Conservation (phyloP, 2,113 vertebrate genomes). For the Mungos mungo region DNA sequence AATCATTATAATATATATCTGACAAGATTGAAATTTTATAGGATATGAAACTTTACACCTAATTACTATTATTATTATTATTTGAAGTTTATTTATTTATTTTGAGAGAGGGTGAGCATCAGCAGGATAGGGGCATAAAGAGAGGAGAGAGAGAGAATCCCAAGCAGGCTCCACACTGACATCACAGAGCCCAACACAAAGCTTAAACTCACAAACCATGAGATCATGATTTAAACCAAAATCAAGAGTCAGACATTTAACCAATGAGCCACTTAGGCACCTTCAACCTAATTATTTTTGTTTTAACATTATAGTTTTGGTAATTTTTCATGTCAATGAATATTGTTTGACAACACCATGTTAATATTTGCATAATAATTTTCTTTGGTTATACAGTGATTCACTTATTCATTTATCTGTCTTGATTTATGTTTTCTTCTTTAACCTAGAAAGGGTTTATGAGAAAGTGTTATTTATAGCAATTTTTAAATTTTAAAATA, state of each 20-base stretch:
- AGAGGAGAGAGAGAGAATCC: too few relatives aligned
- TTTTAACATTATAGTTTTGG: neutral
- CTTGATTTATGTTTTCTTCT: neutral
- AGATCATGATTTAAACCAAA: too few relatives aligned
- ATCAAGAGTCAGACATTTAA: too few relatives aligned
- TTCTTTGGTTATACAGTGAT: neutral
- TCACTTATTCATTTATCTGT: neutral
- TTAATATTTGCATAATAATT: constrained; percentile 3
- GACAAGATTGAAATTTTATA: neutral
- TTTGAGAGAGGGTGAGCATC: too few relatives aligned
- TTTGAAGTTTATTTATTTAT: neutral
- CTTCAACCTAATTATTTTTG: neutral
- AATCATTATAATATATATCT: neutral
- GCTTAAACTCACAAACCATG: too few relatives aligned
- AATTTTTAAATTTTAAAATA: neutral
- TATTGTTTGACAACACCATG: neutral
- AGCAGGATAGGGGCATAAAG: too few relatives aligned
- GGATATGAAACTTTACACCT: neutral
- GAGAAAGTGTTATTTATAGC: neutral
- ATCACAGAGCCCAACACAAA: too few relatives aligned
- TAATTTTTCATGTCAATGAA: neutral
- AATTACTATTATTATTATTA: neutral
- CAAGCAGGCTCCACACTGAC: too few relatives aligned
- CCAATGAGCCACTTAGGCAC: too few relatives aligned
- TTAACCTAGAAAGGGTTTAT: neutral